Evolutionary conservation across 2,113 vertebrate species (phyloP), one percentile per base, ranked within the genome.

Genomic region (Periophthalmodon schlosseri): DNA sequence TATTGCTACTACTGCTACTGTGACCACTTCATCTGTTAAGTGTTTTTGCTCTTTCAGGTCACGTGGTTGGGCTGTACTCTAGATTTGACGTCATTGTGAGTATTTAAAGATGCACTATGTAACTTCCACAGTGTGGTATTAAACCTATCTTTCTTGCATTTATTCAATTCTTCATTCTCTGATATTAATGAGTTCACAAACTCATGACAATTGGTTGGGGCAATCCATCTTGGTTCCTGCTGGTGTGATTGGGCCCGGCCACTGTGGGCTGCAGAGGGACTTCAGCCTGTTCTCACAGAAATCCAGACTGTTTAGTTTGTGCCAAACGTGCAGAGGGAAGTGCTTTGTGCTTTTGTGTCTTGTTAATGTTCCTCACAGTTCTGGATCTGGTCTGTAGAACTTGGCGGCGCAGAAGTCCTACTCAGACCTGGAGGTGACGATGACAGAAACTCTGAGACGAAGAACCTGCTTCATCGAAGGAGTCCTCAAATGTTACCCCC

Each of bases 31-130:
- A 28, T 28, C 28, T 28, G 28, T 28, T 28, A 2, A 28, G 28
- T 1, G 16, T 66, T 39, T 6, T 44, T 52, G 2, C 73, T 24
- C 80, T 34, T 68, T 84, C 80, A 99, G 97, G 96, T 54, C 94
- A 91, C 81, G 97, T 98, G 5, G 96, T 98, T 12, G 96, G 96
- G 2, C 94, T 99, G 70, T 99, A 99, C 83, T 97, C 97, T 1
- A 93, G 96, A 74, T 98, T 99, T 2, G 97, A 99, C 2, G 96
- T 98, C 54, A 98, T 99, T 84, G 97, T 99, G 87, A 97, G 97
- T 97, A 63, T 63, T 24, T 28, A 14, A 24, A 52, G 7, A 2
- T 21, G 52, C 20, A 56, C 52, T n/a, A 8, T n/a, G 18, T 56
- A 2, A 21, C 20, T 21, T 56, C 46, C 46, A 14, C 46, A 47